Evolutionary conservation across 2,797 vertebrate genomes (phyloP), one percentile per base, ranked within the genome.

Genomic region (Enteromius paludinosus): DNA sequence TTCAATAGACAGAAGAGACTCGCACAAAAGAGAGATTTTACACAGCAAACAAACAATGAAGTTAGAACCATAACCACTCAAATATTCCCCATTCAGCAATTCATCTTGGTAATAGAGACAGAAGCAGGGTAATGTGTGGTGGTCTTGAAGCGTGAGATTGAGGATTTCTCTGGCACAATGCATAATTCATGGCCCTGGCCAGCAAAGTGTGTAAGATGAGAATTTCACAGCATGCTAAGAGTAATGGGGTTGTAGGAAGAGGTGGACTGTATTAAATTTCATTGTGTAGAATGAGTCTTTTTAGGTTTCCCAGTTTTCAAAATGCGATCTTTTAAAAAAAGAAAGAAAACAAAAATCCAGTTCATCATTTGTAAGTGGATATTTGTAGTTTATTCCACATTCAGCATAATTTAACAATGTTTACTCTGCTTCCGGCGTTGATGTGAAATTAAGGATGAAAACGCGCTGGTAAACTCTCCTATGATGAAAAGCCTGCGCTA

Each of bases 171-270:
- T 94, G 94, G 92, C 93, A 92, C 93, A 94, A 99, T 99, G 97
- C 97, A 99, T 99, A 97, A 99, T 99, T 99, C 97, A 99, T 99
- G 95, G 95, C 93, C 95, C 96, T 93, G 92, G 95, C 96, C 97
- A 97, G 97, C 97, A 98, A 97, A 98, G 96, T 99, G 96, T 97
- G 96, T 97, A 98, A 99, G 97, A 99, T 99, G 97, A 97, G 96
- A 98, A 98, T 98, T 99, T 98, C 97, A 98, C 96, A 99, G 97
- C 91, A 92, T 95, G 96, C 96, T 96, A 95, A 96, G 96, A 98
- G 96, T 96, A 96, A 96, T 92, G 92, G 95, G 96, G 94, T 95
- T 94, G 94, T 62, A 94, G 95, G 92, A 35, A 83, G 80, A 84
- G 83, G 94, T 93, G 95, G 94, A 94, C 93, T 94, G 95, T 95